Conservation (phyloP, 92 coral and sea anemone species). For the Nematostella vectensis region DNA sequence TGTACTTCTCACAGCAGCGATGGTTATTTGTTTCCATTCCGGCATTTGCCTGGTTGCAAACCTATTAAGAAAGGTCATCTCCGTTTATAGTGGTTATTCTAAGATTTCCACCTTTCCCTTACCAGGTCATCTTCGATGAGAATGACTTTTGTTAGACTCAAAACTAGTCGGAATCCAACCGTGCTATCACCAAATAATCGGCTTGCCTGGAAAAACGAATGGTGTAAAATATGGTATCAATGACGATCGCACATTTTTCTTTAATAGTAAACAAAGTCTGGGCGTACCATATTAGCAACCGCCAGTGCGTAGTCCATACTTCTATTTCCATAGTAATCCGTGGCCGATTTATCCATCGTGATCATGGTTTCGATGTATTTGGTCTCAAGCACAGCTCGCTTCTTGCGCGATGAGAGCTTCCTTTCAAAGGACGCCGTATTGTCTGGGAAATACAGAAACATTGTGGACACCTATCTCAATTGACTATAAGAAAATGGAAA, state of each 20-base stretch:
- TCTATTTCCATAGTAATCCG: conserved; percentile 47
- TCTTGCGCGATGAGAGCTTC: not conserved
- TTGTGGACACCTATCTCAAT: too few relatives aligned
- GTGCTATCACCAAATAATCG: conserved; percentile 55
- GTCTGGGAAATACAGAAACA: too few relatives aligned
- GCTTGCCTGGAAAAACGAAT: conserved; percentile 28
- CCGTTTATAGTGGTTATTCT: too few relatives aligned
- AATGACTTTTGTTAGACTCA: conserved; percentile 58
- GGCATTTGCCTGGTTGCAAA: too few relatives aligned
- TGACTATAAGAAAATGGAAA: too few relatives aligned
- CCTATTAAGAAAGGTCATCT: too few relatives aligned
- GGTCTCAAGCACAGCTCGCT: not conserved
- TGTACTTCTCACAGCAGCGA: too few relatives aligned
- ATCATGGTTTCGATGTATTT: conserved; percentile 61
- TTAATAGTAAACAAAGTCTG: too few relatives aligned
- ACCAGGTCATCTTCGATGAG: conserved; percentile 58
- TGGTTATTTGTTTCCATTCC: too few relatives aligned
- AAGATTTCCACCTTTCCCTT: too few relatives aligned
- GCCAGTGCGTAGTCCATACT: conserved; percentile 57
- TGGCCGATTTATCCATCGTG: conserved; percentile 67
- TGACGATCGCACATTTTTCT: not conserved
- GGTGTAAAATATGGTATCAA: too few relatives aligned
- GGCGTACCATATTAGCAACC: conserved; percentile 73
- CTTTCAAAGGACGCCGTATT: too few relatives aligned
- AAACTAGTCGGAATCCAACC: conserved; percentile 63